phyloP scores from a whole-genome alignment of 2,888 invertebrate species.

The Eupithecia abbreviata region DNA sequence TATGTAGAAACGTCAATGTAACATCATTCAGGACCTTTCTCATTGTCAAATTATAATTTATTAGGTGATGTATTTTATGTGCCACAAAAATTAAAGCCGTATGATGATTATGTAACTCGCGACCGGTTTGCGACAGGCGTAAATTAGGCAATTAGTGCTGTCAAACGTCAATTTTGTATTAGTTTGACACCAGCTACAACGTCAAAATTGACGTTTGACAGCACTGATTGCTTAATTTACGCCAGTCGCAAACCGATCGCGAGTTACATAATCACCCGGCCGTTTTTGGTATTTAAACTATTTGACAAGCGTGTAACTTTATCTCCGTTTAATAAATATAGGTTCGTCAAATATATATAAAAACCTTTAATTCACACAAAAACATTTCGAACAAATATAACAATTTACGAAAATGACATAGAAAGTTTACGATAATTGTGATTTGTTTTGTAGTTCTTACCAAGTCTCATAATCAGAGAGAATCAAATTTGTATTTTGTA shows the following conservation, averaged over 20 bases:
- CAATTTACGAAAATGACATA: not conserved
- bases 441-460: not conserved
- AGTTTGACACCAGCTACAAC: too few relatives aligned
- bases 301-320: slow-evolving; percentile 78
- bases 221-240: too few relatives aligned
- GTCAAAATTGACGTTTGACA: too few relatives aligned
- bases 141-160: too few relatives aligned
- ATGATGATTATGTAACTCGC: too few relatives aligned
- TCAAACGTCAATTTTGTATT: too few relatives aligned
- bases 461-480: not conserved
- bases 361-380: not conserved
- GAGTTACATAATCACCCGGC: too few relatives aligned
- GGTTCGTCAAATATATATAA: not conserved
- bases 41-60: not conserved
- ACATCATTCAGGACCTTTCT: not conserved
- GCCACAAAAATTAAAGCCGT: not conserved
- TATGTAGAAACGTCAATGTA: not conserved
- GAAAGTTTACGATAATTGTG: not conserved
- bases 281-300: not conserved
- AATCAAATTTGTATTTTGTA: too few relatives aligned
- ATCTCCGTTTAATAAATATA: slow-evolving; percentile 48
- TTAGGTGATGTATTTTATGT: not conserved
- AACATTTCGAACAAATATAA: not conserved
- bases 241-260: too few relatives aligned
- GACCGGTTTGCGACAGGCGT: too few relatives aligned